Evolutionary conservation across 2,888 invertebrate genomes (phyloP).

Genomic region (Chaetogeoica ovagalla): DNA sequence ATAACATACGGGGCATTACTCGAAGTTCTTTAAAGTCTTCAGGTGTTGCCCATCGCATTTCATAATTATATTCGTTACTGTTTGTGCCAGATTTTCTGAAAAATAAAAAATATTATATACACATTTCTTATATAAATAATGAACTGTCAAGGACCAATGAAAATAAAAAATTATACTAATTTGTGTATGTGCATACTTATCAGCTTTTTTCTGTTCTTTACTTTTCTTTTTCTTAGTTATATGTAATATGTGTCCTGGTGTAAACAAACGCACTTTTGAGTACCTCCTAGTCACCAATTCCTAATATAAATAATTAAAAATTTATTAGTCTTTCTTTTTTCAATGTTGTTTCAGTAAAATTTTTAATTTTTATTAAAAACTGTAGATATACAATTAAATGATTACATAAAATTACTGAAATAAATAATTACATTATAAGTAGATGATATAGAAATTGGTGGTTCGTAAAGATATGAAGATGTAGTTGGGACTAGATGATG

Average conservation of each 20-base stretch:
- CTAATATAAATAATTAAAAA: constrained; percentile 57
- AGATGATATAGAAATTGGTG: constrained; percentile 34
- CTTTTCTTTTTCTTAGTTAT: constrained; percentile 73
- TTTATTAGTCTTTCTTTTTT: neutral
- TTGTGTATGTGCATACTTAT: constrained; percentile 62
- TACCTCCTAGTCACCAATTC: constrained; percentile 71
- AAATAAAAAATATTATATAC: constrained; percentile 54
- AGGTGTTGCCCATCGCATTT: constrained; percentile 78
- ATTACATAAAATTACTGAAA: neutral
- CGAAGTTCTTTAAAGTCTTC: constrained; percentile 80
- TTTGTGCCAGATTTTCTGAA: constrained; percentile 64
- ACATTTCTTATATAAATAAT: neutral
- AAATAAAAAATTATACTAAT: neutral
- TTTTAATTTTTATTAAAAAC: constrained; percentile 26
- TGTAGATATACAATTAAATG: neutral
- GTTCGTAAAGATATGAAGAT: constrained; percentile 37
- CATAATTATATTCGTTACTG: constrained; percentile 67
- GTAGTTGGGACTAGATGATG: constrained; percentile 43
- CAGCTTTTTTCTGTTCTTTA: constrained; percentile 68
- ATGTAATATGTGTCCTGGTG: constrained; percentile 80
- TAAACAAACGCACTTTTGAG: constrained; percentile 72
- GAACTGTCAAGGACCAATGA: neutral
- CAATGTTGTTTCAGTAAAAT: neutral
- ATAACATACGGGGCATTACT: constrained; percentile 82
- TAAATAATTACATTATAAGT: constrained; percentile 29